Base-by-base conservation (phyloP, 2,797 vertebrate species). In the Simalia tracyae region DNA sequence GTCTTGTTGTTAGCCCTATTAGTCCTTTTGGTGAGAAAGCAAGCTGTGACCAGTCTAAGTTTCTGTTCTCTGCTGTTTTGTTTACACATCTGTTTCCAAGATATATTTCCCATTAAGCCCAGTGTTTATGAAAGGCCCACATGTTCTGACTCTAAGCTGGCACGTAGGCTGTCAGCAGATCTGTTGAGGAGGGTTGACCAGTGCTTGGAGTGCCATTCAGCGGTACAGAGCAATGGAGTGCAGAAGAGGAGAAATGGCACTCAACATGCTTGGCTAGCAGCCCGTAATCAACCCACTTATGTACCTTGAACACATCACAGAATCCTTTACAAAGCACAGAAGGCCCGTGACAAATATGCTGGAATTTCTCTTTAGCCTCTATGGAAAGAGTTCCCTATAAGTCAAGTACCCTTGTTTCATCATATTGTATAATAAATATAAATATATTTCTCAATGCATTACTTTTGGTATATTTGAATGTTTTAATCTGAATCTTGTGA, bases 51-150 rank as follows among this genome's bases (percentile, higher is more conserved):
- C 31, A 90, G 72, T 2, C 22, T 28, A 88, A 87, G 64, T 57
- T 93, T 86, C 81, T 87, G 46, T 64, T 90, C 84, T 90, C 84
- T 0, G 0, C 26, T 9, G 0, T 50, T 88, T 66, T 0, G 5
- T 60, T 87, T 46, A 86, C 56, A 64, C 63, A 91, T 90, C 11
- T 88, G 60, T 88, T 92, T 0, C 0, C 60, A 92, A 89, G 93
- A 94, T 93, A 92, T 42, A 89, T 91, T 54, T 64, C 31, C 63
- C 76, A 93, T 94, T 94, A 93, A 91, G 93, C 17, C 14, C 88
- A 19, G 89, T 91, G 72, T 91, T 95, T 92, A 92, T 84, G 11
- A 76, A 91, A 93, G 54, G 86, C 8, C 36, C 84, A 94, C 92
- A 90, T 92, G 14, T 93, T 94, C 60, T 94, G 76, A 46, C 76